These are phyloP conservation scores for Pygmarrhopalites habei DNA, from an alignment of 1,140 invertebrate genomes.

Conservation along the genomic window DNA sequence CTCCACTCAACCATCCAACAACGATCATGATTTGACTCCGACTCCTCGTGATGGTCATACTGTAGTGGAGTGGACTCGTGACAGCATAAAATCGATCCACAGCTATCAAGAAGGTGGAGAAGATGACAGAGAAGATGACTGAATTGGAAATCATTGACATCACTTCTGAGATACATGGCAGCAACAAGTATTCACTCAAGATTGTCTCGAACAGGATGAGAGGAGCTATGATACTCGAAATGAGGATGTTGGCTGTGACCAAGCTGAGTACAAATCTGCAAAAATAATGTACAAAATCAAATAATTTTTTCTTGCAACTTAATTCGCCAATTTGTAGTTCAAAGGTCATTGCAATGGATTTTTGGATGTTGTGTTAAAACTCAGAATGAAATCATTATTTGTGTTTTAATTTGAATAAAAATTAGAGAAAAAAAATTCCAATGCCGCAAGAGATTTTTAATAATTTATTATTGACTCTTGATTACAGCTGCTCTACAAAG, in stretches of 20 bases:
- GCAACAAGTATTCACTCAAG: conserved; percentile 41
- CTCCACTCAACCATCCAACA: conserved; percentile 42
- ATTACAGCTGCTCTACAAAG: too few species aligned
- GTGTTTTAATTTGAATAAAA: too few species aligned
- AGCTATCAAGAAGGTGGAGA: conserved; percentile 51
- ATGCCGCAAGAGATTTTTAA: too few species aligned
- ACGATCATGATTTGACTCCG: conserved; percentile 46
- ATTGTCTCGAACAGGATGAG: conserved; percentile 45
- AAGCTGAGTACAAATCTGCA: conserved; percentile 52
- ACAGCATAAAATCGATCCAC: conserved; percentile 52
- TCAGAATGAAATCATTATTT: too few species aligned
- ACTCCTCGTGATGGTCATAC: conserved; percentile 48
- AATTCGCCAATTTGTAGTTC: too few species aligned
- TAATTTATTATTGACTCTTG: too few species aligned
- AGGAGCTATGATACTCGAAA: conserved; percentile 49
- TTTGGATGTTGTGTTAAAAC: too few species aligned
- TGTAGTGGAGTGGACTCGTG: conserved; percentile 51
- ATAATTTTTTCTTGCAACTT: too few species aligned
- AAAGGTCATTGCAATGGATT: too few species aligned
- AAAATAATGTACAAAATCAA: conserved; percentile 9
- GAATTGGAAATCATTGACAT: conserved; percentile 46
- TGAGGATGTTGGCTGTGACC: conserved; percentile 51
- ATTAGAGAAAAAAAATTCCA: too few species aligned
- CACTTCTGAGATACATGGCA: conserved; percentile 46
- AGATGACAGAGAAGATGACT: conserved; percentile 41